Evolutionary conservation across 2,888 invertebrate species (phyloP).

Genomic region (Pantelozetes paolii): DNA sequence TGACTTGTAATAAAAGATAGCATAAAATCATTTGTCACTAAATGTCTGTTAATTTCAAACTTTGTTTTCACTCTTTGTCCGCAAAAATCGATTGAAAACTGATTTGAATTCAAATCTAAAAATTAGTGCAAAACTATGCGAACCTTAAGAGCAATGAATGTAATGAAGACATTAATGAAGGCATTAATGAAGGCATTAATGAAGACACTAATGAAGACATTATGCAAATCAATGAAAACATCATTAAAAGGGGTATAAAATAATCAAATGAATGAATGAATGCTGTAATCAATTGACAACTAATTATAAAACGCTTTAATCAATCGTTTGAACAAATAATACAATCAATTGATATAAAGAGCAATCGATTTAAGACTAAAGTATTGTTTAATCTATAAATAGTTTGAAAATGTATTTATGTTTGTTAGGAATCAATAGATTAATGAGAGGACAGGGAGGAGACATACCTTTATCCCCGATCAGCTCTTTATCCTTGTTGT

Average conservation of each 20-base stretch:
- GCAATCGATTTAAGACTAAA: neutral
- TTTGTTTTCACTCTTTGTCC: no score
- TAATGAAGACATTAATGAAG: no score
- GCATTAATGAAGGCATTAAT: no score
- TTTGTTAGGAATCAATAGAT: neutral
- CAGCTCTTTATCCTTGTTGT: conserved; percentile 16
- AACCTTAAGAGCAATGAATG: no score
- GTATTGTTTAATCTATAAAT: neutral
- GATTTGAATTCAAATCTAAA: no score
- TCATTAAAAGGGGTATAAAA: neutral
- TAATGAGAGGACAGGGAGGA: neutral
- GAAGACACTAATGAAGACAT: neutral
- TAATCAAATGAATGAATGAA: neutral
- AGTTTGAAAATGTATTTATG: neutral
- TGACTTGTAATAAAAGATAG: no score
- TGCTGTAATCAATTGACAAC: neutral
- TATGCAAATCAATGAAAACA: neutral
- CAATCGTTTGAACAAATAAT: neutral
- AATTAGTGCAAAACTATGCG: no score
- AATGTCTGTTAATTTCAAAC: no score
- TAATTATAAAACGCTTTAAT: neutral
- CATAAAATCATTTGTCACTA: no score
- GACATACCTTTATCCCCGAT: conserved; percentile 8
- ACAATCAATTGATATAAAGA: neutral
- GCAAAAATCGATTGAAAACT: no score